phyloP scores from a whole-genome alignment of 2,888 invertebrate species.

The Drosophila bunnanda region DNA sequence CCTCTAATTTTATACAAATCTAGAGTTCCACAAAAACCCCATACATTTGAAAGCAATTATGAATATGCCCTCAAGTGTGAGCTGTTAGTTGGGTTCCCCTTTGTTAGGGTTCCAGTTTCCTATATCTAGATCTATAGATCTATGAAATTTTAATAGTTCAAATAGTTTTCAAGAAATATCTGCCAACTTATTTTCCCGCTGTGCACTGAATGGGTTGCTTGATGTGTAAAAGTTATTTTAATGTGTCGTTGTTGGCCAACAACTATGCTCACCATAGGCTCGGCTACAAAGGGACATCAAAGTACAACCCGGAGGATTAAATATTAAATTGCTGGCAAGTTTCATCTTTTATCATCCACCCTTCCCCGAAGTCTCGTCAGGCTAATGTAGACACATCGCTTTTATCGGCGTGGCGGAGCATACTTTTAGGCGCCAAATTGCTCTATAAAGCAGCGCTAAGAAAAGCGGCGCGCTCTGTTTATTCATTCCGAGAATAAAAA shows the following conservation, averaged over 20 bases:
- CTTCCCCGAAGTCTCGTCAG: slow-evolving; percentile 22
- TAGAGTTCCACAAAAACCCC: background rate
- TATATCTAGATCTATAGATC: too few relatives aligned
- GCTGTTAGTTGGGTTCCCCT: background rate
- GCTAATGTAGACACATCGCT: slow-evolving; percentile 41
- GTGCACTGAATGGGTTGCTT: slow-evolving; percentile 8
- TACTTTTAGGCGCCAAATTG: slow-evolving; percentile 58
- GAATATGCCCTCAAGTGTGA: background rate
- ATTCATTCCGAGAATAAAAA: slow-evolving; percentile 57
- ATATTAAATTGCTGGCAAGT: slow-evolving; percentile 26
- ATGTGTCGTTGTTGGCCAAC: slow-evolving; percentile 7
- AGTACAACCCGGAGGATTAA: slow-evolving; percentile 19
- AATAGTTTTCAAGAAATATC: too few relatives aligned
- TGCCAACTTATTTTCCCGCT: background rate
- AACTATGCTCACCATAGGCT: slow-evolving; percentile 6
- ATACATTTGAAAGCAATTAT: background rate
- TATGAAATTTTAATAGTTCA: too few relatives aligned
- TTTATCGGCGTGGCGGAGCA: slow-evolving; percentile 25
- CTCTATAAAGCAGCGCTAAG: slow-evolving; percentile 46
- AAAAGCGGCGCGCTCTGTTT: slow-evolving; percentile 42
- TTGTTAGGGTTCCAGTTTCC: too few relatives aligned
- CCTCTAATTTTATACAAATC: background rate
- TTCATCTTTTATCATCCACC: slow-evolving; percentile 15
- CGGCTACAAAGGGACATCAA: background rate
- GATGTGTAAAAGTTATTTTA: slow-evolving; percentile 13